phyloP scores from a whole-genome alignment of 1,140 invertebrate species.

The Bombus balteatus region DNA sequence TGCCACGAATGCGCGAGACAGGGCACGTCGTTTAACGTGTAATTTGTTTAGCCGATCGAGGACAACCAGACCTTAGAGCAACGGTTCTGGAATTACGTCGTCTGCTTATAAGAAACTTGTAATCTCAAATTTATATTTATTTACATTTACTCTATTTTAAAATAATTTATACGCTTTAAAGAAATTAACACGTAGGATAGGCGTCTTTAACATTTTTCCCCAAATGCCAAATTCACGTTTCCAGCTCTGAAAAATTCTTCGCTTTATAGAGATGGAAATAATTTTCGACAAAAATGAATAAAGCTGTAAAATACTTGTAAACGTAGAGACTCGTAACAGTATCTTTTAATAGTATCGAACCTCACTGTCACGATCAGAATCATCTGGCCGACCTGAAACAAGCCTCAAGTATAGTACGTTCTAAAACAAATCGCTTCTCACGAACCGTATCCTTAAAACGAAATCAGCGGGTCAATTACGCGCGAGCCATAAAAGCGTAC shows the following conservation, averaged over 20 bases:
- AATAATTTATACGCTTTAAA: too few species aligned
- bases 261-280: too few species aligned
- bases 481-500: constrained; percentile 35
- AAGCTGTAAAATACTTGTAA: background rate
- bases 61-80: constrained; percentile 32
- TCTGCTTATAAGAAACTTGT: background rate
- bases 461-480: constrained; percentile 24
- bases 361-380: constrained; percentile 20
- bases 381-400: constrained; percentile 50
- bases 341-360: background rate
- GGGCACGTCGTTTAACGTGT: constrained; percentile 42
- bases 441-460: background rate
- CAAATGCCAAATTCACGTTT: background rate
- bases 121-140: background rate
- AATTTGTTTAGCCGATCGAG: constrained; percentile 65
- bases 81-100: constrained; percentile 31
- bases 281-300: background rate
- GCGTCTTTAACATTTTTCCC: fast-evolving
- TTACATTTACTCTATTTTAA: too few species aligned
- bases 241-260: too few species aligned
- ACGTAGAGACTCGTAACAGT: background rate
- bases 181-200: too few species aligned
- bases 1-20: constrained; percentile 1
- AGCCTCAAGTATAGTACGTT: constrained; percentile 59
- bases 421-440: constrained; percentile 50